These are phyloP conservation scores for Drusus annulatus DNA, from an alignment of 1,140 invertebrate species.

Conservation along the genomic window DNA sequence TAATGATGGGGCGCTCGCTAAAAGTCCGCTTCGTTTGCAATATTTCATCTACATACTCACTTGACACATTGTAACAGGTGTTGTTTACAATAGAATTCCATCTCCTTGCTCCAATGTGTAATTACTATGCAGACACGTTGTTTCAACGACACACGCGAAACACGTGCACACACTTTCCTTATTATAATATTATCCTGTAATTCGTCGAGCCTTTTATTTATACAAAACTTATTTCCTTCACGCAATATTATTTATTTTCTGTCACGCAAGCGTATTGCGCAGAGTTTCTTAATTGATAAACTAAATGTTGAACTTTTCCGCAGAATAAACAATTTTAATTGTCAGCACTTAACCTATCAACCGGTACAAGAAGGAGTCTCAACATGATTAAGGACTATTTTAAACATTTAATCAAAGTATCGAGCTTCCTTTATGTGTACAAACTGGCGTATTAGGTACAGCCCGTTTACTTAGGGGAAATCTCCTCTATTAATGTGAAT, in stretches of 20 bases:
- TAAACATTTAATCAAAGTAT: slow-evolving; percentile 28
- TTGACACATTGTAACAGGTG: slow-evolving; percentile 20
- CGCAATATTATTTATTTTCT: no score
- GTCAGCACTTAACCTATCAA: neutral
- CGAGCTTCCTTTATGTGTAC: slow-evolving; percentile 15
- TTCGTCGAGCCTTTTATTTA: no score
- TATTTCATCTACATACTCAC: slow-evolving; percentile 34
- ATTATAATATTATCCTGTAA: no score
- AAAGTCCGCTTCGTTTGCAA: slow-evolving; percentile 11
- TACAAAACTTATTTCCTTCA: no score
- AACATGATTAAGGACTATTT: slow-evolving; percentile 3
- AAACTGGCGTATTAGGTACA: slow-evolving; percentile 1
- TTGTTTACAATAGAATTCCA: neutral
- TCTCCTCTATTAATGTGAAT: slow-evolving; percentile 24
- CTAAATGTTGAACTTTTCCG: no score
- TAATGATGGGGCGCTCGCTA: slow-evolving; percentile 9
- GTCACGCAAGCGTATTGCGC: no score
- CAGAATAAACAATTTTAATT: neutral
- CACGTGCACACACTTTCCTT: no score
- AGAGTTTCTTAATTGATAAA: no score
- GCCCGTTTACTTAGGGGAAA: slow-evolving; percentile 16
- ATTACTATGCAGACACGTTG: no score
- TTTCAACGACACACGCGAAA: no score
- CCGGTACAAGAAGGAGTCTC: neutral
- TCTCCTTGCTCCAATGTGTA: no score